phyloP scores from a whole-genome alignment of 2,888 invertebrate species.

The Mesorhabditis spiculigera region DNA sequence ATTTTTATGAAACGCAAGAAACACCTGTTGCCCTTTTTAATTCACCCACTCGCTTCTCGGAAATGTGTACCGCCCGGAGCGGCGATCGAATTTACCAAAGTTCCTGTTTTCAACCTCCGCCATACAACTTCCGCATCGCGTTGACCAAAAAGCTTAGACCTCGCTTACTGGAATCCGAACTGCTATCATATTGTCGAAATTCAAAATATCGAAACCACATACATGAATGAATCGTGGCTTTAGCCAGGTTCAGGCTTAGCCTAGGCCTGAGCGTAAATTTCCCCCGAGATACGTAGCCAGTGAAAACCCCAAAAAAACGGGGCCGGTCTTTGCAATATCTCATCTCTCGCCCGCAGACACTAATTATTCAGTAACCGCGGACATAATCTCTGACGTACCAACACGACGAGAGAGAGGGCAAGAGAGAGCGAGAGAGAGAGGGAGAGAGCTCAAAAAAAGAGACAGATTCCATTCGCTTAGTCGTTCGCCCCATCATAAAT shows the following conservation, averaged over 20 bases:
- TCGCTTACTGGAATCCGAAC: no score
- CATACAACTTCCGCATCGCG: no score
- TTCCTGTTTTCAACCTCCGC: no score
- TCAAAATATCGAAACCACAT: no score
- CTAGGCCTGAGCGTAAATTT: neutral
- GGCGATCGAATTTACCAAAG: no score
- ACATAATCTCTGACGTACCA: conserved; percentile 19
- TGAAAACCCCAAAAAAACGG: neutral
- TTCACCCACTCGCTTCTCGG: neutral
- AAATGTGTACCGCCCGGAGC: no score
- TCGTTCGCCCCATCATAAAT: neutral
- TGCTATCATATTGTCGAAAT: no score
- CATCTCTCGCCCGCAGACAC: conserved; percentile 8
- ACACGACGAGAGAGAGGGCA: conserved; percentile 11
- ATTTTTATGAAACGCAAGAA: conserved; percentile 8
- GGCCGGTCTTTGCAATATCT: conserved; percentile 15
- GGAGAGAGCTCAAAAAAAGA: neutral
- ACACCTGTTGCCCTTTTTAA: conserved; percentile 8
- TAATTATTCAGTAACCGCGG: conserved; percentile 17
- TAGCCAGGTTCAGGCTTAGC: neutral
- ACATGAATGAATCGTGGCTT: neutral
- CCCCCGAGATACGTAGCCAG: conserved; percentile 4
- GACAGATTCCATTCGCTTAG: no score
- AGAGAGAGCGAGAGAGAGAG: conserved; percentile 5
- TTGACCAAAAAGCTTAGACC: no score